Evolutionary conservation across 2,888 invertebrate species (phyloP).

Genomic region (Lutraria lutraria): DNA sequence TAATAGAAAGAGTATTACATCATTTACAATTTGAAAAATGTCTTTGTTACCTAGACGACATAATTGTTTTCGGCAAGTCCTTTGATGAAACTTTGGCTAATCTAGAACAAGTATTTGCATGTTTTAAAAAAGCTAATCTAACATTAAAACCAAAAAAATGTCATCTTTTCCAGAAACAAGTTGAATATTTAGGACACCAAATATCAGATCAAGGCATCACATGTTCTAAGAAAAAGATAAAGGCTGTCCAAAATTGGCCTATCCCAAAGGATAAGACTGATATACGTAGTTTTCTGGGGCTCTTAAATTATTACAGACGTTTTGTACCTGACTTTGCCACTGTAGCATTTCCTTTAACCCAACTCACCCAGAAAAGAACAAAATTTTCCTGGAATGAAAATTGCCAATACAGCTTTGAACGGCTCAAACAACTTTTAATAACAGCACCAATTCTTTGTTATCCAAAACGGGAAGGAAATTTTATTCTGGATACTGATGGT

Average conservation of each 20-base stretch:
- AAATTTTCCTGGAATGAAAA: slow-evolving; percentile 5
- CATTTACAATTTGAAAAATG: slow-evolving; percentile 49
- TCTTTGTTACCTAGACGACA: too few species aligned
- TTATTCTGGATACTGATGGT: neutral
- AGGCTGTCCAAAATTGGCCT: slow-evolving; percentile 2
- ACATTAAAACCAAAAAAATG: neutral
- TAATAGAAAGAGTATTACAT: slow-evolving; percentile 67
- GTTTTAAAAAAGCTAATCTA: neutral
- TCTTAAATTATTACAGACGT: neutral
- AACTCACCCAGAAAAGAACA: neutral
- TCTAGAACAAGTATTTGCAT: neutral
- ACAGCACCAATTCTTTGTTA: neutral
- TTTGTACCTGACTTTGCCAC: neutral
- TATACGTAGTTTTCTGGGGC: neutral
- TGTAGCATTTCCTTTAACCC: neutral
- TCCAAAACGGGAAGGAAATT: neutral
- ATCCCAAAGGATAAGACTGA: neutral
- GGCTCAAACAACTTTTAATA: neutral
- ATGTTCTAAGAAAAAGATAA: neutral
- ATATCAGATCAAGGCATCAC: neutral
- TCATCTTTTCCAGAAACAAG: neutral
- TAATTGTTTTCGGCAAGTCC: neutral
- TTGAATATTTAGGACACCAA: neutral
- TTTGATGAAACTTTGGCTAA: neutral
- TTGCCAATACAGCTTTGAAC: neutral